Percentiles rank a stretch among this genome's conserved stretches.
These are phyloP conservation scores for Onychomys leucogaster DNA, from an alignment of 2,797 vertebrate species.

Conservation along the genomic window DNA sequence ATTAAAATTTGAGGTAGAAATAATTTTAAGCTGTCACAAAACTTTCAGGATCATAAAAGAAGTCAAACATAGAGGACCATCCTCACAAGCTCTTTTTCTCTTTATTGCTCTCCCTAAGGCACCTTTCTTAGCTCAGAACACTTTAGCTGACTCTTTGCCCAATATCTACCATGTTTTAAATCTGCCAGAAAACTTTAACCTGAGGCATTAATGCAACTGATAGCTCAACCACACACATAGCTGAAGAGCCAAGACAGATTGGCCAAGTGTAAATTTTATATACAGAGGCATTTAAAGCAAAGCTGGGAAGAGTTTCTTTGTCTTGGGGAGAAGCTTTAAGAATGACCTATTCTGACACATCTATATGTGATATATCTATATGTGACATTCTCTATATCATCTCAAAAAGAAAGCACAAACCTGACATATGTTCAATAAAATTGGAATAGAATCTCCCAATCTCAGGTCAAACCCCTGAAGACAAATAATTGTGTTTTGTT, in stretches of 20 bases:
- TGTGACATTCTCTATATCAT: background rate
- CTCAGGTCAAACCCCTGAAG: background rate
- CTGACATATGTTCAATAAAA: background rate
- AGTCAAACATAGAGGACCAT: background rate
- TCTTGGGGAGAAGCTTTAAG: background rate
- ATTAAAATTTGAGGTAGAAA: conserved; percentile 55
- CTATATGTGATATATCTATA: too few species aligned
- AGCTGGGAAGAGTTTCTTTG: background rate
- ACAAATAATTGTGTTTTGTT: background rate
- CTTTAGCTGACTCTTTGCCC: background rate
- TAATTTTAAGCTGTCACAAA: conserved; percentile 43
- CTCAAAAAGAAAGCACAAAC: background rate
- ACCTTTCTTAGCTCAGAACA: background rate
- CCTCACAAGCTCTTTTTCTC: background rate
- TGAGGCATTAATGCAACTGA: background rate
- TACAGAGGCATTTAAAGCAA: background rate
- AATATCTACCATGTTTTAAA: conserved; percentile 26
- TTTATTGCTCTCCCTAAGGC: background rate
- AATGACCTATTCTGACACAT: background rate
- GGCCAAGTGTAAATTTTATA: background rate
- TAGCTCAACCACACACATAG: background rate
- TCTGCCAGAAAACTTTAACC: background rate
- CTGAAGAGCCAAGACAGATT: background rate
- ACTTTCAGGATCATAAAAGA: background rate
- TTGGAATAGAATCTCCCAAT: background rate